Conservation (phyloP, 1,140 invertebrate genomes). For the Copidosoma floridanum region DNA sequence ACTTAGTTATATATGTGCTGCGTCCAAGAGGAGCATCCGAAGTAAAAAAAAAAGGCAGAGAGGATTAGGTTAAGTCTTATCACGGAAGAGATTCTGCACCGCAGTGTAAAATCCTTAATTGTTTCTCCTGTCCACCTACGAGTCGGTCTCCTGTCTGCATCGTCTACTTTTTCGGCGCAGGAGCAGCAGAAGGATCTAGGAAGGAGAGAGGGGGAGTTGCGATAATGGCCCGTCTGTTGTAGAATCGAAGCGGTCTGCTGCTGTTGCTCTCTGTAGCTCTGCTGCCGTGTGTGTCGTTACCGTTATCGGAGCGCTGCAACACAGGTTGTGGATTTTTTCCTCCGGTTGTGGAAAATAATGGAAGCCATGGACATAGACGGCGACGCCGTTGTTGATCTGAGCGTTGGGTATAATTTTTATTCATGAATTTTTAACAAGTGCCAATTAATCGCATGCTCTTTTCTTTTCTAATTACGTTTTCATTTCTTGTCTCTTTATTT, state of each 20-base stretch:
- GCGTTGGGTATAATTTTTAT: constrained; percentile 64
- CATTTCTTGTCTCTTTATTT: background rate
- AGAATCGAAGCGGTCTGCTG: no score
- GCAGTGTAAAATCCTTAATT: no score
- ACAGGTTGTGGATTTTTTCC: constrained; percentile 18
- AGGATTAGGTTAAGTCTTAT: background rate
- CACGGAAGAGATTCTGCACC: no score
- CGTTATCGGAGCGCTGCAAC: background rate
- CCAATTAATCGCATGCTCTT: no score
- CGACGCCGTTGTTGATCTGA: constrained; percentile 72
- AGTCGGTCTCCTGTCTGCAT: background rate
- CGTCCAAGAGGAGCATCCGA: background rate
- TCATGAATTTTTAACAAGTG: no score
- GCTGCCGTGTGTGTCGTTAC: constrained; percentile 1
- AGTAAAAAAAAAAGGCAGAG: background rate
- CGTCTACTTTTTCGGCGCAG: background rate
- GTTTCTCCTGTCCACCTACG: no score
- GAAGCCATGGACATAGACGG: constrained; percentile 65
- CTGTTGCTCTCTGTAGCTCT: no score
- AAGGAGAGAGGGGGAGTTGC: background rate
- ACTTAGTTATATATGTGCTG: no score
- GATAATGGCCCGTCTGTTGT: constrained; percentile 7
- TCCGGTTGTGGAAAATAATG: constrained; percentile 51
- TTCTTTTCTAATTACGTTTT: no score
- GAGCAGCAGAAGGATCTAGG: background rate